phyloP scores from a whole-genome alignment of 2,888 invertebrate genomes.

The Phytoseiulus persimilis region DNA sequence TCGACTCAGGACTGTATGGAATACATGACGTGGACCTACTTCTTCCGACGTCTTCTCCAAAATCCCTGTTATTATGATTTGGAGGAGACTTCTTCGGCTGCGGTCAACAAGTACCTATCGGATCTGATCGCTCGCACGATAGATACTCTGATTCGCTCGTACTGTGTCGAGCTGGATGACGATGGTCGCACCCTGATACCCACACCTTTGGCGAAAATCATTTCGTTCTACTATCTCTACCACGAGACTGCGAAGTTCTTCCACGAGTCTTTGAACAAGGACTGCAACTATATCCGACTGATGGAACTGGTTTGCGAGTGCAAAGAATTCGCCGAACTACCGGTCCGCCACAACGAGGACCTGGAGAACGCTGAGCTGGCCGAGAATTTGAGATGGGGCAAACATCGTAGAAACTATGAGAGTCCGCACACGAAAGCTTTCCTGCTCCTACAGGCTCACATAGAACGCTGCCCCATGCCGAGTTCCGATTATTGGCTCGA shows the following conservation, averaged over 20 bases:
- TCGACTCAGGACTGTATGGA: constrained; percentile 85
- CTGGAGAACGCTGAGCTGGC: constrained; percentile 77
- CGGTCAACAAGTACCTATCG: constrained; percentile 62
- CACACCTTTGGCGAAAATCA: constrained; percentile 80
- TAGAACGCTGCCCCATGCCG: constrained; percentile 71
- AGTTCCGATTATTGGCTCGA: constrained; percentile 91
- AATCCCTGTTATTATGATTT: constrained; percentile 86
- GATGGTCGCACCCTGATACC: constrained; percentile 57
- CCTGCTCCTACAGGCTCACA: constrained; percentile 85
- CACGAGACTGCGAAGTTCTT: constrained; percentile 83
- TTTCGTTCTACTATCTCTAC: constrained; percentile 92
- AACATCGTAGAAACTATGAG: constrained; percentile 67
- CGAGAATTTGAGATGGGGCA: constrained; percentile 63
- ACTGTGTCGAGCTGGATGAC: constrained; percentile 69
- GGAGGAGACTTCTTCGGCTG: constrained; percentile 58
- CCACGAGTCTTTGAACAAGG: constrained; percentile 59
- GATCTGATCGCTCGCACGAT: constrained; percentile 70
- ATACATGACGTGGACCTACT: constrained; percentile 97
- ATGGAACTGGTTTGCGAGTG: constrained; percentile 71
- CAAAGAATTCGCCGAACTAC: constrained; percentile 80
- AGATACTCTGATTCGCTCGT: constrained; percentile 62
- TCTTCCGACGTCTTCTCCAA: constrained; percentile 79
- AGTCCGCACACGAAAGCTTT: constrained; percentile 89
- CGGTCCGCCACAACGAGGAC: constrained; percentile 97
- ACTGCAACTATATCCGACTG: constrained; percentile 54